These are phyloP conservation scores for Nerophis ophidion DNA, from an alignment of 2,113 vertebrate genomes.

Conservation along the genomic window DNA sequence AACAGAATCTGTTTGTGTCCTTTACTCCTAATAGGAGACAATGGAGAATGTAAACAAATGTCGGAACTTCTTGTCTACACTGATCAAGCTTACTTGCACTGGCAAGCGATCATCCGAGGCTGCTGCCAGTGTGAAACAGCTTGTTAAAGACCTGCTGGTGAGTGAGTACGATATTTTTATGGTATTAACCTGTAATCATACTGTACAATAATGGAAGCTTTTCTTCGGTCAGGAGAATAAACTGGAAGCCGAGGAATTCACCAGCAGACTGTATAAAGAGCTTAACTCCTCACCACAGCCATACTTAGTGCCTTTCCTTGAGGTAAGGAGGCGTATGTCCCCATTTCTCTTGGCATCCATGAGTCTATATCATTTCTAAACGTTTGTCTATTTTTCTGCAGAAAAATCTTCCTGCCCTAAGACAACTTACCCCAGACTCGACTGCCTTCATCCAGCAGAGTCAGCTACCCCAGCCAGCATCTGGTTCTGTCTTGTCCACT, in stretches of 20 bases:
- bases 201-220: neutral
- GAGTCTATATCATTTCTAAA: neutral
- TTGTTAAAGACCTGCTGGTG: slow-evolving; percentile 94
- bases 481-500: slow-evolving; percentile 70
- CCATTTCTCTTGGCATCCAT: neutral
- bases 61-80: slow-evolving; percentile 93
- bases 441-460: slow-evolving; percentile 96
- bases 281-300: slow-evolving; percentile 97
- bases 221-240: slow-evolving; percentile 79
- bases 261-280: slow-evolving; percentile 92
- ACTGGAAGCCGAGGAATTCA: slow-evolving; percentile 97
- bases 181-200: neutral
- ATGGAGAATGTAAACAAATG: slow-evolving; percentile 99
- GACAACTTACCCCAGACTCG: slow-evolving; percentile 93
- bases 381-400: slow-evolving; percentile 39
- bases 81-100: slow-evolving; percentile 95
- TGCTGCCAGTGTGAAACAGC: slow-evolving; percentile 87
- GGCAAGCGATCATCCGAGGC: slow-evolving; percentile 92
- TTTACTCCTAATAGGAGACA: slow-evolving; percentile 78
- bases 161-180: slow-evolving; percentile 47
- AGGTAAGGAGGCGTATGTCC: slow-evolving; percentile 69
- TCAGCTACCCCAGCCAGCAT: slow-evolving; percentile 77
- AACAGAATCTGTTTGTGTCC: neutral
- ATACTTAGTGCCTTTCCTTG: slow-evolving; percentile 98
- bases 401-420: slow-evolving; percentile 95